Percentiles rank a stretch among this genome's conserved stretches.
phyloP scores from a whole-genome alignment of 2,888 invertebrate species.

The Laothoe populi region DNA sequence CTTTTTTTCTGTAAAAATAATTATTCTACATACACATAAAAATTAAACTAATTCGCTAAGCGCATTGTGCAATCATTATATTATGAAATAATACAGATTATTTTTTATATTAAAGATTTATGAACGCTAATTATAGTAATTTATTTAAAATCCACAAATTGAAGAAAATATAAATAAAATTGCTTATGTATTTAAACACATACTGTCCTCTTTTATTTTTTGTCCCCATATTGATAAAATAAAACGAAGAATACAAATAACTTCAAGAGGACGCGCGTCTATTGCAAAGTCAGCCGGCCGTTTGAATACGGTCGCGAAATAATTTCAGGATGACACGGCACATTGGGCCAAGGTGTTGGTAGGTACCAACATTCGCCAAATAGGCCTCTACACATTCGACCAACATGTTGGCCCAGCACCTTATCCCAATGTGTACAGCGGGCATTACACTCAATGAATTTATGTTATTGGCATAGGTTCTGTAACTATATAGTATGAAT shows the following conservation, averaged over 20 bases:
- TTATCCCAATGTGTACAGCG: no score
- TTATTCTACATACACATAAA: neutral
- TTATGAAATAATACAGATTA: neutral
- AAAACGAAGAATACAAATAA: neutral
- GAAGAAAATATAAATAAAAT: neutral
- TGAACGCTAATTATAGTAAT: no score
- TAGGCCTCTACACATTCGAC: no score
- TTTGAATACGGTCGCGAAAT: constrained; percentile 20
- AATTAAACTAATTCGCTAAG: constrained; percentile 12
- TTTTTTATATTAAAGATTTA: neutral
- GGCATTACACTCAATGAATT: constrained; percentile 10
- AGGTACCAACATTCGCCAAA: no score
- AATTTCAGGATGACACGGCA: constrained; percentile 29
- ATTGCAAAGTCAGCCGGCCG: neutral
- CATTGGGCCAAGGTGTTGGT: no score
- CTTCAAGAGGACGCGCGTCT: constrained; percentile 2
- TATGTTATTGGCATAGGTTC: constrained; percentile 5
- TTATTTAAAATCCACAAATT: no score
- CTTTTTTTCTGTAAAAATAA: constrained; percentile 35
- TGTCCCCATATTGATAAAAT: neutral
- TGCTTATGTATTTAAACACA: neutral
- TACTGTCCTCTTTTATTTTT: constrained; percentile 16
- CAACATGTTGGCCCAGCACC: no score
- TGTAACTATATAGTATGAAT: neutral
- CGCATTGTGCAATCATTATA: neutral